Conservation (phyloP, 1,140 invertebrate genomes). For the Callitettix versicolor region DNA sequence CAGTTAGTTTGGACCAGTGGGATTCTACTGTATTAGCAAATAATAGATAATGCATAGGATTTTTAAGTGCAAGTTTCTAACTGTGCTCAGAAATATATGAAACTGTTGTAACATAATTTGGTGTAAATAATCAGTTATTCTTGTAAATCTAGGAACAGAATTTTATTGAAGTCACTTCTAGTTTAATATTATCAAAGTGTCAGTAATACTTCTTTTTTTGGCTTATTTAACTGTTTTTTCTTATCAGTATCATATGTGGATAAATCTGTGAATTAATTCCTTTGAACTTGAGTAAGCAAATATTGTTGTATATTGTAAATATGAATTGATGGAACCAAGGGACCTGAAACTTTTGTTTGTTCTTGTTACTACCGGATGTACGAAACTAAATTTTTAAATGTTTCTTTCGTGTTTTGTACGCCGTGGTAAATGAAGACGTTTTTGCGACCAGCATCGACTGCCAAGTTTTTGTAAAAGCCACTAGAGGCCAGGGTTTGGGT, state of each 20-base stretch:
- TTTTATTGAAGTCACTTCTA: background rate
- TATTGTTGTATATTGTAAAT: slow-evolving; percentile 11
- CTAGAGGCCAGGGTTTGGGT: slow-evolving; percentile 5
- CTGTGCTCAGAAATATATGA: no score
- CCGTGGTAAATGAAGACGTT: slow-evolving; percentile 13
- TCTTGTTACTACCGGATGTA: slow-evolving; percentile 7
- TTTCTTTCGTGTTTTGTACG: slow-evolving; percentile 6
- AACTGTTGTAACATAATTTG: no score
- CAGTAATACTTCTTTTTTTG: background rate
- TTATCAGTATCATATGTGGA: background rate
- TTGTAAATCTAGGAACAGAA: background rate
- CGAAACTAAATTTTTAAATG: background rate
- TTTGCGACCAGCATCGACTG: slow-evolving; percentile 16
- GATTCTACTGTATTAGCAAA: no score
- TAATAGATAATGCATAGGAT: no score
- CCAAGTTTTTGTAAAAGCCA: slow-evolving; percentile 19
- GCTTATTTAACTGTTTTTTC: background rate
- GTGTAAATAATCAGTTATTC: no score
- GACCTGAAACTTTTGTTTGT: slow-evolving; percentile 15
- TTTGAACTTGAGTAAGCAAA: background rate
- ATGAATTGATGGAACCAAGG: slow-evolving; percentile 13
- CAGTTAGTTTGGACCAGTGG: no score
- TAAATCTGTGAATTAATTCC: background rate
- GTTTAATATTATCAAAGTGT: background rate
- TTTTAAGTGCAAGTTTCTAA: no score